phyloP scores from a whole-genome alignment of 2,888 invertebrate genomes.

The Eristalis arbustorum region DNA sequence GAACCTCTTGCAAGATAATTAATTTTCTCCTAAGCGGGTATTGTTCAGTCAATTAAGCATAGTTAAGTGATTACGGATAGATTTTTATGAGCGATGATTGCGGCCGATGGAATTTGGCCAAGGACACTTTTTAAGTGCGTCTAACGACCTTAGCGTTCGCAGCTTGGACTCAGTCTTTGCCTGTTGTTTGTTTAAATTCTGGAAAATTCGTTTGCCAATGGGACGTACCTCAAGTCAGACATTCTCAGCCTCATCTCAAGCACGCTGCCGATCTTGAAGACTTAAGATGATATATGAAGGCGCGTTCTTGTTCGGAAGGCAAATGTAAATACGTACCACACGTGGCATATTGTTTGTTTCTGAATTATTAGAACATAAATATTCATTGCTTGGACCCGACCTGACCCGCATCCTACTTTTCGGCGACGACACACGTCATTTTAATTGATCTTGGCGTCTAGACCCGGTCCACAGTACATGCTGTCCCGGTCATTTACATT shows the following conservation, averaged over 20 bases:
- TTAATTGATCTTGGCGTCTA: background rate
- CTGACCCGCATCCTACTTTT: conserved; percentile 2
- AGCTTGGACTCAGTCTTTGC: background rate
- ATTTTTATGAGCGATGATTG: conserved; percentile 41
- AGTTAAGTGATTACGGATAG: conserved; percentile 37
- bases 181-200: background rate
- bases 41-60: conserved; percentile 39
- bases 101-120: conserved; percentile 53
- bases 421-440: background rate
- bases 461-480: background rate
- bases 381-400: background rate
- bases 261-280: background rate
- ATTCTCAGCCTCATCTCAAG: background rate
- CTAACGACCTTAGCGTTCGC: background rate
- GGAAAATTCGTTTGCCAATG: background rate
- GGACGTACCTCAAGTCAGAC: background rate
- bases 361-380: conserved; percentile 1
- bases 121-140: conserved; percentile 42
- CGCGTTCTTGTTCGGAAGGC: conserved; percentile 2
- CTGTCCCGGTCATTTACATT: background rate
- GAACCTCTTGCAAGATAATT: conserved; percentile 26
- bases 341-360: conserved; percentile 2
- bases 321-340: conserved; percentile 9
- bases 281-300: conserved; percentile 3
- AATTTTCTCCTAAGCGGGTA: conserved; percentile 52